These are phyloP conservation scores for Montipora efflorescens DNA, from an alignment of 64 coral and sea anemone genomes.

Conservation along the genomic window DNA sequence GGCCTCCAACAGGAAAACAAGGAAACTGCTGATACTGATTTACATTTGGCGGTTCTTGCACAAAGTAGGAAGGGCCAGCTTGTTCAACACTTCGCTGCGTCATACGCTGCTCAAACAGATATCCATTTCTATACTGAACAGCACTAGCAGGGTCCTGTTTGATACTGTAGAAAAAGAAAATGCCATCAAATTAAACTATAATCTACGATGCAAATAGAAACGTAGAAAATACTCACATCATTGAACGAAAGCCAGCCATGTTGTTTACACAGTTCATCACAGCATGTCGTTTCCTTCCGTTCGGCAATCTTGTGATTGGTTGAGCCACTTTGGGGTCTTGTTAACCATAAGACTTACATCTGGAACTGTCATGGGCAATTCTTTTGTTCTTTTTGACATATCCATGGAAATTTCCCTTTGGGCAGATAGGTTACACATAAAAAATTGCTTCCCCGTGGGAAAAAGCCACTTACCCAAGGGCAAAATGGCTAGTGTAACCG, in stretches of 20 bases:
- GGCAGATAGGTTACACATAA: too few species aligned
- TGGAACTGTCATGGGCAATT: neutral
- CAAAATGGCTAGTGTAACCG: too few species aligned
- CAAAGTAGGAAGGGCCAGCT: neutral
- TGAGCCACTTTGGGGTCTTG: neutral
- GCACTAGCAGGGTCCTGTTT: neutral
- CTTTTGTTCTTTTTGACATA: neutral
- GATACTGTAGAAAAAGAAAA: neutral
- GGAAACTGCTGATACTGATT: neutral
- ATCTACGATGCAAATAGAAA: neutral
- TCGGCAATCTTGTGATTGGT: neutral
- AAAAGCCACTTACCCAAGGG: too few species aligned
- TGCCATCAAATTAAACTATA: too few species aligned
- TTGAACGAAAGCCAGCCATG: neutral
- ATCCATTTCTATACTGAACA: neutral
- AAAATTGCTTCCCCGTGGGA: too few species aligned
- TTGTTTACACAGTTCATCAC: neutral
- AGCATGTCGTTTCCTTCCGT: neutral
- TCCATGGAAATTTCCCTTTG: too few species aligned
- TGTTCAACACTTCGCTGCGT: neutral
- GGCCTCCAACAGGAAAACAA: neutral
- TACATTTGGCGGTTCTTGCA: neutral
- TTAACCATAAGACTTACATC: neutral
- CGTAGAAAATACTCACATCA: neutral
- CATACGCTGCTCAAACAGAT: neutral